Evolutionary conservation across 2,888 invertebrate genomes (phyloP), one percentile per base, ranked within the genome.

Genomic region (Caenorhabditis sp.): DNA sequence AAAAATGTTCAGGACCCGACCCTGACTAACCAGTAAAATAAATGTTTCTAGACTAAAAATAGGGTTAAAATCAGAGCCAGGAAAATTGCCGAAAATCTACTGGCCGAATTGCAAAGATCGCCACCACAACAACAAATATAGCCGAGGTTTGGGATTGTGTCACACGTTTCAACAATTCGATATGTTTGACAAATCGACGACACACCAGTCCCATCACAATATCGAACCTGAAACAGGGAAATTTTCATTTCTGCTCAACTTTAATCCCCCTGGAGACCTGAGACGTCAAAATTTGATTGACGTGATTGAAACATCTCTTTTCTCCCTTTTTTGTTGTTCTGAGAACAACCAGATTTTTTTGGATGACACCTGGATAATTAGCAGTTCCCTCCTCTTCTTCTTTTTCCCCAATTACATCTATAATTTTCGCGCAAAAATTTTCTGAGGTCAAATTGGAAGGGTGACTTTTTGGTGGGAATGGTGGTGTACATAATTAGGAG

Each of bases 101-200:
- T 19, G 37, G 66, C 10, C 14, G 72, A 67, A 62, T 79, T 79
- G 58, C 78, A 79, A n/a, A 76, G 53, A 37, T 81, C 71, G 8
- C 78, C 83, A 21, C 79, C 69, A 70, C 85, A 86, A 54, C 85
- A 86, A 57, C 86, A 86, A 59, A 86, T 83, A 66, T 81, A 81
- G 23, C 84, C 85, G 24, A 86, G 77, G 58, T 81, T 83, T 43
- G 85, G 85, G 43, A 86, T 82, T 31, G 71, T 84, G 43, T 85
- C 83, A 55, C 86, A 86, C 6, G 82, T 72, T 65, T 86, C 84
- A 49, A 83, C 71, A 23, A 85, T 78, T 4, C 84, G 77, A 54
- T 86, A 86, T 2, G 86, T 84, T 71, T 85, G 81, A 57, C 86
- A 86, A 58, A 86, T 86, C 3, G 85, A 86, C 0, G 84, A 81